These are phyloP conservation scores for Callipepla squamata DNA, from an alignment of 2,113 vertebrate genomes.

Conservation along the genomic window DNA sequence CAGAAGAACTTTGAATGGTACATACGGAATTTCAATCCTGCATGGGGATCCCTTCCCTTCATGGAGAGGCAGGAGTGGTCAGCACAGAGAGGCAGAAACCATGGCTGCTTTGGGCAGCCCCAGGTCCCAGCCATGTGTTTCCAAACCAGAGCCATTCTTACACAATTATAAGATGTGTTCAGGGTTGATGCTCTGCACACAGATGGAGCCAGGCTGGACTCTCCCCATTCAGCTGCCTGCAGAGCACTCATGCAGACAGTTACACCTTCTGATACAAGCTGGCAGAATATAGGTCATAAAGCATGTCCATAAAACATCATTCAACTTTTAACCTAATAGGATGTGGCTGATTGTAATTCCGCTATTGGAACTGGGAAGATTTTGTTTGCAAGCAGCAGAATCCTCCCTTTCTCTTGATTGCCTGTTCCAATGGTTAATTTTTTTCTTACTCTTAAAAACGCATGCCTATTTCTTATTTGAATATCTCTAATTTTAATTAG, in stretches of 20 bases:
- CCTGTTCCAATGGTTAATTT: neutral
- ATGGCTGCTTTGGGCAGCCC: neutral
- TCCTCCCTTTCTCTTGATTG: neutral
- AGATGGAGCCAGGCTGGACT: neutral
- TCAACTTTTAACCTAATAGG: neutral
- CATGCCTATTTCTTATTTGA: constrained; percentile 24
- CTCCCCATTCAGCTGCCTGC: neutral
- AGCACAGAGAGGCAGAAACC: neutral
- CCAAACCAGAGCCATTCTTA: neutral
- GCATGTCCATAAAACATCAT: neutral
- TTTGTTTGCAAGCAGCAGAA: constrained; percentile 11
- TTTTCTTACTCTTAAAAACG: neutral
- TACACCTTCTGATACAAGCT: neutral
- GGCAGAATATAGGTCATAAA: neutral
- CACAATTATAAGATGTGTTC: fast-evolving
- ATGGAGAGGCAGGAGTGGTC: neutral
- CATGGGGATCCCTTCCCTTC: neutral
- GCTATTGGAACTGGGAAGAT: neutral
- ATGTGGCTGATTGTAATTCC: neutral
- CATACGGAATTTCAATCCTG: neutral
- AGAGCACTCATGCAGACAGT: neutral
- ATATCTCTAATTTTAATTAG: constrained; percentile 16
- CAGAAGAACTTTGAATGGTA: neutral
- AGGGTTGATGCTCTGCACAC: neutral
- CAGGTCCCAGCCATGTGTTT: neutral